These are phyloP conservation scores for Peucedramus taeniatus DNA, from an alignment of 2,113 vertebrate genomes.

Conservation along the genomic window DNA sequence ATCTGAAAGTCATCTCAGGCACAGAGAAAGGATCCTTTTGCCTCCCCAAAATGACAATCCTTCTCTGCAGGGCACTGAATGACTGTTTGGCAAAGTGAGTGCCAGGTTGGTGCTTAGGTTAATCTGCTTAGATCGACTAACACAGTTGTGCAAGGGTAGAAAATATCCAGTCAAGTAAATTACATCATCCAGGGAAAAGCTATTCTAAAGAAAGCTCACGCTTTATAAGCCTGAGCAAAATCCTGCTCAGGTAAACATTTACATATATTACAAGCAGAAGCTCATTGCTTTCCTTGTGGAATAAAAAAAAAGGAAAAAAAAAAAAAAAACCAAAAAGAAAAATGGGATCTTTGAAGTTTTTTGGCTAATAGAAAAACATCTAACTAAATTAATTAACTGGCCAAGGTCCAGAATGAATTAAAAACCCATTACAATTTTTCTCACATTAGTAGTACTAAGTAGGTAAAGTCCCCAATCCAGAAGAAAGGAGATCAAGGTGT, in stretches of 20 bases:
- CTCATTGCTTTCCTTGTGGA: background rate
- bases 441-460: background rate
- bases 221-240: slow-evolving; percentile 36
- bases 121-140: slow-evolving; percentile 58
- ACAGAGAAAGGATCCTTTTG: background rate
- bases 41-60: slow-evolving; percentile 19
- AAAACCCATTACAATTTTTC: background rate
- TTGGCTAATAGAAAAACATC: background rate
- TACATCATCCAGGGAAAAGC: slow-evolving; percentile 71
- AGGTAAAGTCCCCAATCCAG: background rate
- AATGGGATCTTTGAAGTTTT: background rate
- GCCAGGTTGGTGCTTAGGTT: slow-evolving; percentile 41
- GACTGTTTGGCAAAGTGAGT: background rate
- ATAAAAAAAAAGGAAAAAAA: background rate
- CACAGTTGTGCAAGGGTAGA: slow-evolving; percentile 54
- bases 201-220: slow-evolving; percentile 64
- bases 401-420: background rate
- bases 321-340: fast-evolving
- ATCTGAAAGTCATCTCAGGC: slow-evolving; percentile 19
- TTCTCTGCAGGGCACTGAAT: background rate
- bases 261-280: background rate
- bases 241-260: background rate
- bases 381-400: background rate
- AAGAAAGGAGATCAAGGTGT: background rate
- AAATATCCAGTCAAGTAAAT: slow-evolving; percentile 66